phyloP scores from a whole-genome alignment of 2,797 vertebrate species.

The Betta splendens region DNA sequence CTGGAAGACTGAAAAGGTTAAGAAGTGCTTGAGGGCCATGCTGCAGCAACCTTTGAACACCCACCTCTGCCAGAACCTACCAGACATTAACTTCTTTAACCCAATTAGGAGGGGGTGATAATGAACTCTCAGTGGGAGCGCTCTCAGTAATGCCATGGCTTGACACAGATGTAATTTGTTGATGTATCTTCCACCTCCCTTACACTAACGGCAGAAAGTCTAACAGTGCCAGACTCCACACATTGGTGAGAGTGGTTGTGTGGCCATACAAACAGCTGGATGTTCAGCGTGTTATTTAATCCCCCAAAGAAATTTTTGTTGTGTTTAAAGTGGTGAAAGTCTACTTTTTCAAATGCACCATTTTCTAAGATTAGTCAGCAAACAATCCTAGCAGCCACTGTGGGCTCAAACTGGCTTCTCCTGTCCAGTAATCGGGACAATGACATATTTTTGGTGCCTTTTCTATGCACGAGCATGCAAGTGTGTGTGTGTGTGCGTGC shows the following conservation, averaged over 20 bases:
- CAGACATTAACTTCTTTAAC: conserved; percentile 75
- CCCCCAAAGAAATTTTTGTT: conserved; percentile 4
- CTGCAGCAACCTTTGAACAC: conserved; percentile 70
- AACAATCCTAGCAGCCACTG: conserved; percentile 40
- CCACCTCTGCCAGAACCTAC: conserved; percentile 70
- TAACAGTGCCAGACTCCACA: conserved; percentile 22
- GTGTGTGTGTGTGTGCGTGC: conserved; percentile 25
- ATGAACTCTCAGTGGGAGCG: conserved; percentile 70
- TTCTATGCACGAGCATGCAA: background rate
- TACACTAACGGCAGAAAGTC: conserved; percentile 38
- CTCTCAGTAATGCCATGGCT: conserved; percentile 55
- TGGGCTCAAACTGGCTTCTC: conserved; percentile 52
- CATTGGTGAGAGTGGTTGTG: conserved; percentile 27
- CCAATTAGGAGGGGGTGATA: conserved; percentile 76
- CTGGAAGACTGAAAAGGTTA: conserved; percentile 72
- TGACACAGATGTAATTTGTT: too few species aligned
- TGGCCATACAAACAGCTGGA: conserved; percentile 33
- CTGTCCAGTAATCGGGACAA: conserved; percentile 56
- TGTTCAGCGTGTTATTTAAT: background rate
- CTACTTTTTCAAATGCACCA: conserved; percentile 25
- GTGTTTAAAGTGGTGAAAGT: conserved; percentile 8
- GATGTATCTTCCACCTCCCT: too few species aligned
- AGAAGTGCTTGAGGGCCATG: conserved; percentile 60
- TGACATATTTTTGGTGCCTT: conserved; percentile 59
- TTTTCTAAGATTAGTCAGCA: conserved; percentile 51